Evolutionary conservation across 2,113 vertebrate genomes (phyloP).

Genomic region (Nesospiza acunhae): DNA sequence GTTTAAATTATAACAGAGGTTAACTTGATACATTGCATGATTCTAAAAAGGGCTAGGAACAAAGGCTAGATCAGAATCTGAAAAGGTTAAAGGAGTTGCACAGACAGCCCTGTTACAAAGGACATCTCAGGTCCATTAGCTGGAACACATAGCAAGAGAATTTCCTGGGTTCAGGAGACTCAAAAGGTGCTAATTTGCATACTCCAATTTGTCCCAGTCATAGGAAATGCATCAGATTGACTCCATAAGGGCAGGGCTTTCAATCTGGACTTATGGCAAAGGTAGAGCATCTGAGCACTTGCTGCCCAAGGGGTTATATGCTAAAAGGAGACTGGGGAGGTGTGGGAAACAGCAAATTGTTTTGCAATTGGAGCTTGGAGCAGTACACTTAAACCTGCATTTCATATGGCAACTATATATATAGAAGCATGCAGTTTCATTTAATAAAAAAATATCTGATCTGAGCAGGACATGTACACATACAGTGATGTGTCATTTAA

Average conservation of each 20-base stretch:
- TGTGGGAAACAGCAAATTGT: slow-evolving; percentile 50
- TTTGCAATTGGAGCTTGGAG: slow-evolving; percentile 56
- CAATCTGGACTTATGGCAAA: slow-evolving; percentile 17
- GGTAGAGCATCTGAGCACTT: neutral
- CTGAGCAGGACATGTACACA: slow-evolving; percentile 60
- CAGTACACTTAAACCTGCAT: slow-evolving; percentile 49
- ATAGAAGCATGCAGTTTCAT: slow-evolving; percentile 54
- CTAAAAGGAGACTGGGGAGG: neutral
- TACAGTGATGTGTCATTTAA: slow-evolving; percentile 74
- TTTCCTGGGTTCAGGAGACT: slow-evolving; percentile 28
- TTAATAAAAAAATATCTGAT: slow-evolving; percentile 79
- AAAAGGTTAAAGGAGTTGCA: slow-evolving; percentile 48
- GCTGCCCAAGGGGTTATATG: neutral
- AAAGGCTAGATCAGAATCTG: slow-evolving; percentile 36
- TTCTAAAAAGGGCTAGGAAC: slow-evolving; percentile 23
- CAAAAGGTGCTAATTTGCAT: slow-evolving; percentile 35
- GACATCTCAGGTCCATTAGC: slow-evolving; percentile 14
- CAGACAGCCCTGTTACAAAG: slow-evolving; percentile 11
- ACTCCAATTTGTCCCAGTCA: slow-evolving; percentile 17
- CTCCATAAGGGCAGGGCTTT: slow-evolving; percentile 10
- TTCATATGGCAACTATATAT: slow-evolving; percentile 51
- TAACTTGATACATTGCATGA: neutral
- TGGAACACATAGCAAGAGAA: neutral
- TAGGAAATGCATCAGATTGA: neutral
- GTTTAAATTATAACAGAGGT: slow-evolving; percentile 30